A percentile compares a stretch with the other conserved stretches of the same genome.
These are phyloP conservation scores for Brachyptera putata DNA, from an alignment of 2,888 invertebrate genomes.

Conservation along the genomic window DNA sequence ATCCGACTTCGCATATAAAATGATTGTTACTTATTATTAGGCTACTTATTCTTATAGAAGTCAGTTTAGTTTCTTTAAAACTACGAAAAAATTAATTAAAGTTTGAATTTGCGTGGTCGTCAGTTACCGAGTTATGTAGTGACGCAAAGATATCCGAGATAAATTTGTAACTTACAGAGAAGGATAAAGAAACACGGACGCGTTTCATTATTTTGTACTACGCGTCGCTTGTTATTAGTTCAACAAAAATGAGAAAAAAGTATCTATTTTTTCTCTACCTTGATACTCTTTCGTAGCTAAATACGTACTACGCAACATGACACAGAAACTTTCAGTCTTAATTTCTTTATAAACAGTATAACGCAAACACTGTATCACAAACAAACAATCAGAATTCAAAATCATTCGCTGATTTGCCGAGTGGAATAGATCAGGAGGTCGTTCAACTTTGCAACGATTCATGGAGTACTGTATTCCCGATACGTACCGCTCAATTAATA, in stretches of 20 bases:
- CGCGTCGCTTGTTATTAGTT: too few relatives aligned
- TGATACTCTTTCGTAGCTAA: conserved; percentile 2
- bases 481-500: too few relatives aligned
- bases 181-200: too few relatives aligned
- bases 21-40: neutral
- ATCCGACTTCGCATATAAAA: conserved; percentile 18
- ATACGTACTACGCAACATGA: conserved; percentile 18
- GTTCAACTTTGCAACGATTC: too few relatives aligned
- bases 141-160: too few relatives aligned
- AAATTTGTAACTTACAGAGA: too few relatives aligned
- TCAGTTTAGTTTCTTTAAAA: too few relatives aligned
- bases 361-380: conserved; percentile 28
- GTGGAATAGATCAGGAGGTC: neutral
- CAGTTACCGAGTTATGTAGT: too few relatives aligned
- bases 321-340: conserved; percentile 30
- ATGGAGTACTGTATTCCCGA: too few relatives aligned
- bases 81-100: too few relatives aligned
- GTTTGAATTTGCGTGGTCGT: too few relatives aligned
- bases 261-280: neutral
- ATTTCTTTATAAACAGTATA: conserved; percentile 29
- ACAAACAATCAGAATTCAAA: conserved; percentile 25
- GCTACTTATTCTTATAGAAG: neutral
- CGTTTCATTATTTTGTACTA: neutral
- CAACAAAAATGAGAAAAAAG: too few relatives aligned
- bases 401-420: conserved; percentile 1